phyloP scores from a whole-genome alignment of 2,113 vertebrate species.

The Apodemus speciosus region DNA sequence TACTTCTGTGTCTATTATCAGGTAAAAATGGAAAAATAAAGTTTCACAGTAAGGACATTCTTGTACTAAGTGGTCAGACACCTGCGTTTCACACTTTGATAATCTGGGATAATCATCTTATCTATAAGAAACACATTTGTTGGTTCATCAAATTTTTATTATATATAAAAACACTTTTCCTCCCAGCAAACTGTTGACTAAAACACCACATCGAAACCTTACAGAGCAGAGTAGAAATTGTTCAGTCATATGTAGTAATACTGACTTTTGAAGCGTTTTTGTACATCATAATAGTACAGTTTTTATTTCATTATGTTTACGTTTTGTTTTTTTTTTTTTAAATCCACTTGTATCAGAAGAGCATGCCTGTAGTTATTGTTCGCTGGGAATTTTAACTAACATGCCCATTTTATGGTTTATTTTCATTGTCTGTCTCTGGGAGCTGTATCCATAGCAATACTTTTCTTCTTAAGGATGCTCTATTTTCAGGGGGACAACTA shows the following conservation, averaged over 20 bases:
- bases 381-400: conserved; percentile 27
- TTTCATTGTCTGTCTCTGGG: conserved; percentile 33
- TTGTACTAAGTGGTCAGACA: conserved; percentile 12
- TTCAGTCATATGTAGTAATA: conserved; percentile 58
- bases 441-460: conserved; percentile 45
- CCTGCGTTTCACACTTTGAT: conserved; percentile 59
- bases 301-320: conserved; percentile 33
- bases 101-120: conserved; percentile 77
- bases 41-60: conserved; percentile 13
- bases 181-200: conserved; percentile 81
- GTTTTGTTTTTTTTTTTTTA: not conserved
- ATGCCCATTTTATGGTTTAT: conserved; percentile 23
- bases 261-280: conserved; percentile 80
- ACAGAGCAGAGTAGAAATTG: conserved; percentile 75
- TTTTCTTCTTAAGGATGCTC: conserved; percentile 23
- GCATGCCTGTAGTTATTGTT: conserved; percentile 1
- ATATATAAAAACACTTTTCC: not conserved
- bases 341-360: conserved; percentile 53
- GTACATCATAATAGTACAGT: conserved; percentile 66
- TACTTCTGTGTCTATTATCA: conserved; percentile 41
- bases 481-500: conserved; percentile 21
- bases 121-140: conserved; percentile 80
- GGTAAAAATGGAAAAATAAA: conserved; percentile 41
- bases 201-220: conserved; percentile 78
- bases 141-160: conserved; percentile 77